These are phyloP conservation scores for Sarcophaga bullata DNA, from an alignment of 1,140 invertebrate species.

Conservation along the genomic window DNA sequence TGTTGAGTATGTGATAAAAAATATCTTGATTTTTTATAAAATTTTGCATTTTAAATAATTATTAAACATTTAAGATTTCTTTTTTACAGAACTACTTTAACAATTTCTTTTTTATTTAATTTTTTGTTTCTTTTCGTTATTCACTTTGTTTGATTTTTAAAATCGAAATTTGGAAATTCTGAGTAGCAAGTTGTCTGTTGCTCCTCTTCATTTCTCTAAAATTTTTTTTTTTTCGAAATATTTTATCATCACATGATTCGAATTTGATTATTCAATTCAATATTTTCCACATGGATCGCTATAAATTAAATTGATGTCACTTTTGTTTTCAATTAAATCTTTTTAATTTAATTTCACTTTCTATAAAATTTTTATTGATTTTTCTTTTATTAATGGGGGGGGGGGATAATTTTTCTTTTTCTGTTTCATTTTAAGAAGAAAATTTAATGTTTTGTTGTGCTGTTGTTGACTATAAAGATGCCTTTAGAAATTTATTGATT, in stretches of 20 bases:
- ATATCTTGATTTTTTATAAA: slow-evolving; percentile 25
- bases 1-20: slow-evolving; percentile 22
- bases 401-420: slow-evolving; percentile 1
- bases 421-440: neutral
- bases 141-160: neutral
- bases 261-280: neutral
- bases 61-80: slow-evolving; percentile 9
- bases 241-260: slow-evolving; percentile 9
- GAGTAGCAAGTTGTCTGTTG: neutral
- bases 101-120: neutral
- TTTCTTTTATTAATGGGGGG: neutral
- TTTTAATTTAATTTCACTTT: neutral
- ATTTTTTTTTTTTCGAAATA: neutral
- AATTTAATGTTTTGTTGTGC: slow-evolving; percentile 16
- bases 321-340: slow-evolving; percentile 10
- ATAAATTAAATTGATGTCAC: slow-evolving; percentile 15
- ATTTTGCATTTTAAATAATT: slow-evolving; percentile 39
- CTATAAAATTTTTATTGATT: neutral
- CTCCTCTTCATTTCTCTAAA: slow-evolving; percentile 6
- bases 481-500: neutral
- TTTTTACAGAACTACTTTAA: neutral
- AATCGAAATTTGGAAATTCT: neutral
- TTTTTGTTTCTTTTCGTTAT: slow-evolving; percentile 23
- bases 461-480: neutral
- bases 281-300: neutral